Evolutionary conservation across 2,797 vertebrate species (phyloP).

Genomic region (Hemitrygon akajei): DNA sequence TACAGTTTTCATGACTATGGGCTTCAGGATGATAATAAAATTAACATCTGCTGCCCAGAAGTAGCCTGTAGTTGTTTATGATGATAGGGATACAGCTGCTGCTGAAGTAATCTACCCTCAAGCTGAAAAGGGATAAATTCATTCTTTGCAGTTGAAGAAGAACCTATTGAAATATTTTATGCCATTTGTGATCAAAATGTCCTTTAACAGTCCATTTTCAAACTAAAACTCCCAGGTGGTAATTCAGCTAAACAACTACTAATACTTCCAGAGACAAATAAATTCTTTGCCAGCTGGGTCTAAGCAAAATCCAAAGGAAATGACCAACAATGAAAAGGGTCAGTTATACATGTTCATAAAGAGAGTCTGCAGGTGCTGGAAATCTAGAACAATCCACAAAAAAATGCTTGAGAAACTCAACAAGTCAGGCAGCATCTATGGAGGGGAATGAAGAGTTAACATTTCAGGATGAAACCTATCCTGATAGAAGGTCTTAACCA

Average conservation of each 20-base stretch:
- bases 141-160: neutral
- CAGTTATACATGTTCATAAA: neutral
- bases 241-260: neutral
- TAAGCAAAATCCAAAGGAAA: neutral
- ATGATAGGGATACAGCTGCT: neutral
- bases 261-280: too few species aligned
- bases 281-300: neutral
- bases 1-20: neutral
- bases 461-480: too few species aligned
- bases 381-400: too few species aligned
- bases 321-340: neutral
- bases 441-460: too few species aligned
- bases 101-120: neutral
- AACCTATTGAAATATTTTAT: neutral
- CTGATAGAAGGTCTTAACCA: too few species aligned
- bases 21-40: conserved; percentile 13
- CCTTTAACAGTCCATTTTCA: neutral
- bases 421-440: too few species aligned
- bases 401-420: too few species aligned
- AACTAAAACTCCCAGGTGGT: neutral
- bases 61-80: neutral
- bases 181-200: neutral
- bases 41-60: conserved; percentile 25
- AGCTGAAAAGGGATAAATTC: conserved; percentile 5
- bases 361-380: too few species aligned